Evolutionary conservation across 1,140 invertebrate genomes (phyloP).

Genomic region (Bombyx mori): ASM3026992v2 NC_085116.1:5325001-5325500

Average conservation of each 20-base stretch:
- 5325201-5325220: slow-evolving; percentile 53
- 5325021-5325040: not conserved
- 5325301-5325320: too few relatives aligned
- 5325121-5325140: slow-evolving; percentile 26
- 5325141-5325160: slow-evolving; percentile 26
- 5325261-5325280: slow-evolving; percentile 1
- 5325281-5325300: slow-evolving; percentile 3
- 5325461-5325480: too few relatives aligned
- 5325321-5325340: too few relatives aligned
- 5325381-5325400: too few relatives aligned
- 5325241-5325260: not conserved
- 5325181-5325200: slow-evolving; percentile 61
- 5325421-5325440: too few relatives aligned
- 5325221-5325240: slow-evolving; percentile 20
- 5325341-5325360: too few relatives aligned
- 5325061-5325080: slow-evolving; percentile 14
- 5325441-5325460: too few relatives aligned
- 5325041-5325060: slow-evolving; percentile 7
- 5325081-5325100: slow-evolving; percentile 8
- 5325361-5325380: too few relatives aligned
- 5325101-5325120: slow-evolving; percentile 13
- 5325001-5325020: not conserved
- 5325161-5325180: slow-evolving; percentile 33
- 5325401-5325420: too few relatives aligned
- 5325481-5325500: too few relatives aligned